phyloP scores from a whole-genome alignment of 2,797 vertebrate genomes.

The Distichodus sexfasciatus region DNA sequence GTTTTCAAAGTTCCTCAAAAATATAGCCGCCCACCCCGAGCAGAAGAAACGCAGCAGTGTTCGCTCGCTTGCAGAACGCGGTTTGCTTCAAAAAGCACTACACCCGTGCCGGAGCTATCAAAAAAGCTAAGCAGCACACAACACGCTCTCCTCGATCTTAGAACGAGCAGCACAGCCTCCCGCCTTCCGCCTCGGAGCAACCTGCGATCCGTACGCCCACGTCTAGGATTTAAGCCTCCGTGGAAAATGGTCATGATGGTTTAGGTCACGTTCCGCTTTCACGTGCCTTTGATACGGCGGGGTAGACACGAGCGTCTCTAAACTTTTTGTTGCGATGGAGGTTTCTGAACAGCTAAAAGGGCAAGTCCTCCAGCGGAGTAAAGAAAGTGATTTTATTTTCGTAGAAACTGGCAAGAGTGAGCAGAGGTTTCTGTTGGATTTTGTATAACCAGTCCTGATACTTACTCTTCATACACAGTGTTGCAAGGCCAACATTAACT shows the following conservation, averaged over 20 bases:
- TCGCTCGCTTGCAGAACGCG: not conserved
- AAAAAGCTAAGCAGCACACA: conserved; percentile 8
- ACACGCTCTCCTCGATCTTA: conserved; percentile 7
- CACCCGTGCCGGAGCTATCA: conserved; percentile 17
- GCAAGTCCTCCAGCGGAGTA: too few species aligned
- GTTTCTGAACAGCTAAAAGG: not conserved
- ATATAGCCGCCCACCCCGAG: not conserved
- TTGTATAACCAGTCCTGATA: too few species aligned
- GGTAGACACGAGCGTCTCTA: not conserved
- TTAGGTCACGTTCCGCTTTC: conserved; percentile 9
- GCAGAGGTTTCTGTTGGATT: too few species aligned
- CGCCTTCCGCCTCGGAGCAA: conserved; percentile 22
- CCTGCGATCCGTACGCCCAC: conserved; percentile 12
- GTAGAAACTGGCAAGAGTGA: too few species aligned
- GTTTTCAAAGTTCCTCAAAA: not conserved
- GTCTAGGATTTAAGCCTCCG: conserved; percentile 17
- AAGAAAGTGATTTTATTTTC: too few species aligned
- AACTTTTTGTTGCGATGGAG: not conserved
- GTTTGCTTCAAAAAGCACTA: conserved; percentile 17
- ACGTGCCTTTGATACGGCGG: not conserved
- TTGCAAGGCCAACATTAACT: too few species aligned
- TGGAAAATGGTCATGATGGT: conserved; percentile 31
- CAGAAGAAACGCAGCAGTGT: not conserved
- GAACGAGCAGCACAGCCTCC: conserved; percentile 26
- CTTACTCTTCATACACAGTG: too few species aligned